Evolutionary conservation across 2,797 vertebrate genomes (phyloP), one percentile per base, ranked within the genome.

Genomic region (Mionectes olivaceus): DNA sequence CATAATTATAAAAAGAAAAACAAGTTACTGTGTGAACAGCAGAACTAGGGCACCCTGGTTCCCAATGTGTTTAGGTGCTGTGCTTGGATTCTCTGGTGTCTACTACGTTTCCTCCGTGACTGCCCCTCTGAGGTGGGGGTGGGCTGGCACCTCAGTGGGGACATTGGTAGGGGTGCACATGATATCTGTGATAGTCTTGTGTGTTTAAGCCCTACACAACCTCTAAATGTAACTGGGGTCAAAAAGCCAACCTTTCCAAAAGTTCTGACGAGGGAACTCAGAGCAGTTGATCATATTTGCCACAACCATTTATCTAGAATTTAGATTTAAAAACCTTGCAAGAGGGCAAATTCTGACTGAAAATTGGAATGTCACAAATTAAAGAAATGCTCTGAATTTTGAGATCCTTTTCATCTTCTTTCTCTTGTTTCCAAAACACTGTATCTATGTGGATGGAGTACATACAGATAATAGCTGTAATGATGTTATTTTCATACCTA

Each of bases 1-100:
- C 82, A 39, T 92, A 93, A 95, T 96, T 95, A 95, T 89, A 78
- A 94, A 95, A 92, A 93, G 89, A 89, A 96, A 95, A 95, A 94
- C 89, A 96, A 94, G 90, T 85, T 95, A 69, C 76, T 59, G 43
- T 83, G 65, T 93, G 90, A 96, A 83, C 94, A 94, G 93, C 92
- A 96, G 86, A 96, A 96, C 77, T 96, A 94, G 96, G 96, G 70
- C 96, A 95, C 19, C 49, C 52, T 77, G 88, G 24, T 41, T 95
- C 59, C 33, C 2, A 0, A 33, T 67, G 70, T 28, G 33, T 94
- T 89, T 46, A 67, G 59, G 46, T 82, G 55, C 83, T 33, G 65
- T 76, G 50, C 30, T 53, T 69, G 53, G 74, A 75, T 94, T 81
- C 74, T 65, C 67, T 35, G 52, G 25, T 87, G 50, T 82, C 67